Evolutionary conservation across 2,888 invertebrate genomes (phyloP).

Genomic region (Drosophila acutilabella): DNA sequence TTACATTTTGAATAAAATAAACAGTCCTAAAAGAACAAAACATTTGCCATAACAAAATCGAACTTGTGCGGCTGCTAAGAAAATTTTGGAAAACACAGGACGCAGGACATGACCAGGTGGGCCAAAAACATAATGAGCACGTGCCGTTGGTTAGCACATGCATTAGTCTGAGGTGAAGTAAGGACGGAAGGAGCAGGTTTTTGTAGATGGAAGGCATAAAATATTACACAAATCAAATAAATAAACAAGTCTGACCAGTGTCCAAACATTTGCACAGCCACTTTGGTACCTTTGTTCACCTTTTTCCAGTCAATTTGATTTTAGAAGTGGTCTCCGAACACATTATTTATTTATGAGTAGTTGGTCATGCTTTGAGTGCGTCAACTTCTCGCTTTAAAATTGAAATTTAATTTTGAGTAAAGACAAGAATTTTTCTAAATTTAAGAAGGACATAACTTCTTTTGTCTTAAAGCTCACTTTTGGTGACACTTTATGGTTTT

Average conservation of each 20-base stretch:
- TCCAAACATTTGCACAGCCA: slow-evolving; percentile 58
- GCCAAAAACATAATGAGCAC: slow-evolving; percentile 37
- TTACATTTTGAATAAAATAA: slow-evolving; percentile 10
- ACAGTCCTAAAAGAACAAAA: slow-evolving; percentile 26
- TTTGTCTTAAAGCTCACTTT: not conserved
- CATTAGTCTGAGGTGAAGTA: not conserved
- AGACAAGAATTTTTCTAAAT: not conserved
- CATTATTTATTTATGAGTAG: slow-evolving; percentile 66
- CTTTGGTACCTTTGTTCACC: slow-evolving; percentile 41
- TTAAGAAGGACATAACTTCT: not conserved
- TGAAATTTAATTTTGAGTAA: not conserved
- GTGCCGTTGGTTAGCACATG: slow-evolving; percentile 19
- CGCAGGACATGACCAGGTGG: slow-evolving; percentile 14
- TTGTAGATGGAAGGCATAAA: slow-evolving; percentile 19
- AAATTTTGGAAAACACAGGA: slow-evolving; percentile 7
- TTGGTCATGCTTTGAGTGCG: slow-evolving; percentile 16
- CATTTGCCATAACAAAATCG: slow-evolving; percentile 24
- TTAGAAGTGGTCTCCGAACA: slow-evolving; percentile 45
- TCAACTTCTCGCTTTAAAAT: not conserved
- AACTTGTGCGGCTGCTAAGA: slow-evolving; percentile 24
- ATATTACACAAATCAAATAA: slow-evolving; percentile 59
- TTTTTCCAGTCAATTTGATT: slow-evolving; percentile 69
- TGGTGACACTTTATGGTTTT: not conserved
- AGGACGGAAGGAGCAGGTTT: not conserved
- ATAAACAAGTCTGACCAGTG: slow-evolving; percentile 55